phyloP scores from a whole-genome alignment of 1,140 invertebrate genomes.

The Drosophila pruinosa region DNA sequence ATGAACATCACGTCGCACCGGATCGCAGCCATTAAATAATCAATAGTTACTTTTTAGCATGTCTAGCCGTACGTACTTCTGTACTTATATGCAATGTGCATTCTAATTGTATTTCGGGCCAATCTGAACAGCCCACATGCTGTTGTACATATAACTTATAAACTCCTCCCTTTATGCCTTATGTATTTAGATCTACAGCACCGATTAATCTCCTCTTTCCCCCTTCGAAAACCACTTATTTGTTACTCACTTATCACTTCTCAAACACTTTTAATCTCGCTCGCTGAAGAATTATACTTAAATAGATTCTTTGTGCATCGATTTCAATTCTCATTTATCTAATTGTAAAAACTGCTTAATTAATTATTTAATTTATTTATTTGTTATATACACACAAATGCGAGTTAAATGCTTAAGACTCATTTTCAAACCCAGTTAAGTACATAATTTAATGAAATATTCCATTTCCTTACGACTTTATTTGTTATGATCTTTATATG shows the following conservation, averaged over 20 bases:
- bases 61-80: constrained; percentile 29
- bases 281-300: background rate
- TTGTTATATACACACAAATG: constrained; percentile 13
- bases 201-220: constrained; percentile 2
- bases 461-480: constrained; percentile 31
- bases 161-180: constrained; percentile 21
- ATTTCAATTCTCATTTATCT: constrained; percentile 23
- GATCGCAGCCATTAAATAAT: constrained; percentile 19
- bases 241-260: too few species aligned
- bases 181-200: constrained; percentile 16
- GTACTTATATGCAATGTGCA: constrained; percentile 21
- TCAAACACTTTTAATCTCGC: background rate
- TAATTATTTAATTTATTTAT: constrained; percentile 39
- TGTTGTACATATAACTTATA: constrained; percentile 31
- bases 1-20: background rate
- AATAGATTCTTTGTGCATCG: constrained; percentile 2
- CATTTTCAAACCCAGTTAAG: constrained; percentile 21
- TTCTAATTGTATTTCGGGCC: constrained; percentile 7
- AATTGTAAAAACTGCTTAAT: constrained; percentile 3
- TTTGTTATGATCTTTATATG: constrained; percentile 35
- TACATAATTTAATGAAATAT: constrained; percentile 9
- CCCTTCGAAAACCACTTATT: too few species aligned
- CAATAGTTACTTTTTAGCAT: constrained; percentile 40
- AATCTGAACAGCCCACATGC: constrained; percentile 3
- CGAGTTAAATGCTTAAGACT: constrained; percentile 4